phyloP scores from a whole-genome alignment of 2,797 vertebrate species.

The Glyptemys insculpta region DNA sequence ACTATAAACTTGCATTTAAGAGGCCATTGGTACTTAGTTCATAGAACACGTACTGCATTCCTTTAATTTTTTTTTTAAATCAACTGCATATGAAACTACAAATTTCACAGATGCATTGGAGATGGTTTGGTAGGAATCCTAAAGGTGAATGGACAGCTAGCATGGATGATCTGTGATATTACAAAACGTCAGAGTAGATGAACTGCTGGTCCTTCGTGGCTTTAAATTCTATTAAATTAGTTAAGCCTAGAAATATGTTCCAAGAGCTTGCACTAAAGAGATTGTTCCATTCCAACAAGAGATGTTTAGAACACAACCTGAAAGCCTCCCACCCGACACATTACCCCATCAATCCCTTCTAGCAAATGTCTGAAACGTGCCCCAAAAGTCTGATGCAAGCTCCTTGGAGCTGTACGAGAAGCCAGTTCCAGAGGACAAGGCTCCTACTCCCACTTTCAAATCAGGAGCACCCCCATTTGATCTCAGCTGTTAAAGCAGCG shows the following conservation, averaged over 20 bases:
- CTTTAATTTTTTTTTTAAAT: too few relatives aligned
- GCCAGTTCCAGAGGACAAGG: not conserved
- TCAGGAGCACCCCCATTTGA: not conserved
- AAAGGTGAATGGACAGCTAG: too few relatives aligned
- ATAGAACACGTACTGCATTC: not conserved
- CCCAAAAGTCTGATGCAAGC: not conserved
- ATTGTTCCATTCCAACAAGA: not conserved
- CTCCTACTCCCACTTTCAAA: not conserved
- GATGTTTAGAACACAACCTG: not conserved
- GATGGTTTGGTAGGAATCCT: not conserved
- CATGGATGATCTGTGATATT: too few relatives aligned
- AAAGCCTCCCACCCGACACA: not conserved
- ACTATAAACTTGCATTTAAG: not conserved
- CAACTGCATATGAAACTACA: not conserved
- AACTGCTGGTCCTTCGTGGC: not conserved
- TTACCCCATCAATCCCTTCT: not conserved
- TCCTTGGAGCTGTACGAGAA: not conserved
- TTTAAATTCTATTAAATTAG: not conserved
- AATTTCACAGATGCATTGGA: not conserved
- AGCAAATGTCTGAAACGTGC: not conserved
- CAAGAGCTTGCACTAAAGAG: not conserved
- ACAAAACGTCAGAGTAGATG: too few relatives aligned
- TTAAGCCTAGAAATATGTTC: not conserved
- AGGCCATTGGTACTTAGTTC: not conserved
- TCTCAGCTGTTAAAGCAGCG: not conserved